Base-by-base conservation (phyloP, 2,888 invertebrate genomes). In the Dioctria linearis region DNA sequence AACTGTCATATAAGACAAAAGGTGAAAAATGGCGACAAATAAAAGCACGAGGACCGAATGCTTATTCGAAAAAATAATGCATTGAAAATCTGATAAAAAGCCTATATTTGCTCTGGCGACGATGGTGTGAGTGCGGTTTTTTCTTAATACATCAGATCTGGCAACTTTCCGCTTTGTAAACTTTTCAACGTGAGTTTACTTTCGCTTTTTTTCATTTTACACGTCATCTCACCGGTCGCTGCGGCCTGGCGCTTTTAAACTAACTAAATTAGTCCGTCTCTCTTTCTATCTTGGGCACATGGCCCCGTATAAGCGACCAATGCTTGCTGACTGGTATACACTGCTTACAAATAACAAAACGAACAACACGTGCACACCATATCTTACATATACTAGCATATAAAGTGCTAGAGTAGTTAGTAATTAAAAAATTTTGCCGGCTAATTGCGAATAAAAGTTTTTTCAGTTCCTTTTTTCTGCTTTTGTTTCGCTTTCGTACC, bases 21-120 rank as follows among this genome's bases (percentile, higher is more conserved):
- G 57, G 73, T 42, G 51, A 73, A 66, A 73, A 59, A 57, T 57
- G 73, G 39, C 42, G 73, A 42, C n/a, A 59, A 73, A 73, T 73
- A 59, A 73, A 73, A 57, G 57, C 69, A 39, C n/a, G 40, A 9
- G 5, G 69, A 61, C 61, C 6, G 11, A 5, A 4, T 61, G 25
- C 25, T 61, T 69, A 42, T 39, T 39, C 46, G 25, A 13, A 67
- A 66, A 69, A 54, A 54, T 11, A 54, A 54, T 25, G 25, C 65
- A 42, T 69, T 37, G 69, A 37, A 69, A 69, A 51, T 69, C 69
- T 69, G 69, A 69, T 69, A 54, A 69, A 69, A 69, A 51, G 3
- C 49, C 42, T 46, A 54, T 54, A 54, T 11, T 4, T 54, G 6
- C 54, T 54, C 11, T 4, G 11, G 2, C 6, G 54, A 11, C 4